phyloP scores from a whole-genome alignment of 2,797 vertebrate species.

The Mionectes olivaceus region DNA sequence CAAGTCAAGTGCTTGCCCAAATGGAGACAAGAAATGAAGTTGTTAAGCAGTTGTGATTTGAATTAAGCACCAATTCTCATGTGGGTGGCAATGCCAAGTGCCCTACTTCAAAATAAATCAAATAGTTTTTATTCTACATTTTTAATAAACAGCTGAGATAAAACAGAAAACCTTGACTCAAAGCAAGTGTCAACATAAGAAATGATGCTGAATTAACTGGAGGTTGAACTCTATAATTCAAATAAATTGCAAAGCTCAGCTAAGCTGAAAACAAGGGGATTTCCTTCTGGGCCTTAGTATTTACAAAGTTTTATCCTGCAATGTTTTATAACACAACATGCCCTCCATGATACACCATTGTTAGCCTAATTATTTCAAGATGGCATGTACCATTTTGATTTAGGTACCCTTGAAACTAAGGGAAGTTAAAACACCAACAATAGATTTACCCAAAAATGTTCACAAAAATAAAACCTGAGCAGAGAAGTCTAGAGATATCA shows the following conservation, averaged over 20 bases:
- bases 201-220: not conserved
- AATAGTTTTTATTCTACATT: not conserved
- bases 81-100: not conserved
- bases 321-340: conserved; percentile 70
- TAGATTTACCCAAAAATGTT: conserved; percentile 60
- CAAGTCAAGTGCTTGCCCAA: not conserved
- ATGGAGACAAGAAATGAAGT: not conserved
- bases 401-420: conserved; percentile 68
- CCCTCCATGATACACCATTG: conserved; percentile 9
- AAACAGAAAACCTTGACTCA: not conserved
- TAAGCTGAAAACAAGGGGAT: conserved; percentile 80
- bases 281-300: conserved; percentile 75
- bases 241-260: conserved; percentile 87
- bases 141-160: not conserved
- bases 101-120: not conserved
- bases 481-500: conserved; percentile 23
- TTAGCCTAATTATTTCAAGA: conserved; percentile 73
- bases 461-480: conserved; percentile 47
- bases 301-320: conserved; percentile 69
- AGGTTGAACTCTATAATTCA: conserved; percentile 66
- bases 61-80: not conserved
- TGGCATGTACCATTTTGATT: conserved; percentile 66
- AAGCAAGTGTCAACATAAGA: not conserved
- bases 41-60: not conserved
- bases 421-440: conserved; percentile 74